Conservation (phyloP, 1,140 invertebrate species). For the Diorhabda sublineata region DNA sequence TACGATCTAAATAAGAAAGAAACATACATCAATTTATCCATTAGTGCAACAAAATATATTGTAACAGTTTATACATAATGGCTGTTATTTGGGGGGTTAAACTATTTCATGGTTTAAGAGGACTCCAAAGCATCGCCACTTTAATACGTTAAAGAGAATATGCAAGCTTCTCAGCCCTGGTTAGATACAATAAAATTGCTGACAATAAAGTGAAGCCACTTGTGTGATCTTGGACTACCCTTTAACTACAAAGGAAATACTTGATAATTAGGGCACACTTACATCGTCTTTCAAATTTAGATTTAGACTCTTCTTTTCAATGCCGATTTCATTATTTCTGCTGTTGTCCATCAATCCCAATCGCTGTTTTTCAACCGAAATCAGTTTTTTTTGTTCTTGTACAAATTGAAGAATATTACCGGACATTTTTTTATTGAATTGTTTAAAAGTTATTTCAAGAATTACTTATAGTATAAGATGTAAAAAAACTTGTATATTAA, state of each 20-base stretch:
- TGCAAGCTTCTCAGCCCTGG: not conserved
- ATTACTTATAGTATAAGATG: too few relatives aligned
- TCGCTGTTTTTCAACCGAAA: slow-evolving; percentile 17
- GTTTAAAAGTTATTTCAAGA: too few relatives aligned
- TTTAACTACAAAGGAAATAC: slow-evolving; percentile 2
- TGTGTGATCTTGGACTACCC: not conserved
- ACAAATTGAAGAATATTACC: slow-evolving; percentile 16
- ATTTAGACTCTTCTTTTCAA: not conserved
- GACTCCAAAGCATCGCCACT: not conserved
- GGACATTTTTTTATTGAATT: slow-evolving; percentile 10
- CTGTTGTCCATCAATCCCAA: slow-evolving; percentile 7
- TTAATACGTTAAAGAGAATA: not conserved
- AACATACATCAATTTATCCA: too few relatives aligned
- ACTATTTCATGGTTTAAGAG: too few relatives aligned
- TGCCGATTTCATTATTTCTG: too few relatives aligned
- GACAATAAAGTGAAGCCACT: not conserved
- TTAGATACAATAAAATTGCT: slow-evolving; percentile 1
- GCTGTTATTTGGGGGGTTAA: too few relatives aligned
- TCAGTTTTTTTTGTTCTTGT: slow-evolving; percentile 13
- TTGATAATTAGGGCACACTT: not conserved
- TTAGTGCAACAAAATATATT: too few relatives aligned
- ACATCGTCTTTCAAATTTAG: not conserved
- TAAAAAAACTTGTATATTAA: too few relatives aligned
- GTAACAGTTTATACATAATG: too few relatives aligned
- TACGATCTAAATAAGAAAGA: too few relatives aligned